Evolutionary conservation across 1,140 invertebrate genomes (phyloP).

Genomic region (Leptonema lineaticorne): DNA sequence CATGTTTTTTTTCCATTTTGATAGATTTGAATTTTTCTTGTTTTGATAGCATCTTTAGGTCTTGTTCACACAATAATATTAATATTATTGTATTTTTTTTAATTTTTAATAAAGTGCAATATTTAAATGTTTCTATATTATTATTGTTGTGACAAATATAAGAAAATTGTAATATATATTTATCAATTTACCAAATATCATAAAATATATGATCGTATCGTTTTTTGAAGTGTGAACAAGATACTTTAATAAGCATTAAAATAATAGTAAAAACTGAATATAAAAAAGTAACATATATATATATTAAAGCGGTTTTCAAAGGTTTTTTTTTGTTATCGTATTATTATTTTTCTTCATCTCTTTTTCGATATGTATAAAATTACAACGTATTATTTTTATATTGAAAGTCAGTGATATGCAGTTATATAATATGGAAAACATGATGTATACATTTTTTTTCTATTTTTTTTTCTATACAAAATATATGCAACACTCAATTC

Average conservation of each 20-base stretch:
- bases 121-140: background rate
- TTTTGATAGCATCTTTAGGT: background rate
- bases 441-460: background rate
- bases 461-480: background rate
- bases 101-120: background rate
- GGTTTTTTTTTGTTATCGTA: too few relatives aligned
- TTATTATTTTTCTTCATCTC: too few relatives aligned
- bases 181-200: background rate
- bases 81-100: background rate
- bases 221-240: background rate
- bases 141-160: background rate
- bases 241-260: too few relatives aligned
- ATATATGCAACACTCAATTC: slow-evolving; percentile 8
- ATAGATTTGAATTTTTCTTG: background rate
- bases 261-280: too few relatives aligned
- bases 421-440: background rate
- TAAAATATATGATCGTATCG: background rate
- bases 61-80: background rate
- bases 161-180: background rate
- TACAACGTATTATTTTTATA: background rate
- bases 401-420: slow-evolving; percentile 18
- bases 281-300: too few relatives aligned
- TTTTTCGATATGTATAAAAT: slow-evolving; percentile 9
- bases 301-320: too few relatives aligned
- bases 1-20: slow-evolving; percentile 32